Base-by-base conservation (phyloP, 2,113 vertebrate species). In the Marmota monax region DNA sequence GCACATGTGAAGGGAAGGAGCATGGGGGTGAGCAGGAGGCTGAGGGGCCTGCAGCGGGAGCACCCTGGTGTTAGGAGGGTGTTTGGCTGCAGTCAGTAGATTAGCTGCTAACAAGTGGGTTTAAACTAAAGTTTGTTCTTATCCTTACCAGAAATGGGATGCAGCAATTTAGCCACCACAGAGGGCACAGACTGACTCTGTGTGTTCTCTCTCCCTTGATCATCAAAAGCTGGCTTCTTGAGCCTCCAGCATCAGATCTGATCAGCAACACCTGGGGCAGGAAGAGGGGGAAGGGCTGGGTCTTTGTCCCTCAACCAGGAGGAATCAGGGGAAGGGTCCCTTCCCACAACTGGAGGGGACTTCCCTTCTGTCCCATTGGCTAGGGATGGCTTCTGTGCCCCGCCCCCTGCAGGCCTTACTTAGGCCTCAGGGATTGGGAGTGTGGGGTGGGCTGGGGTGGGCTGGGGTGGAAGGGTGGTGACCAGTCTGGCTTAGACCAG, bases 31-130 rank as follows among this genome's bases (percentile, higher is more conserved):
- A 42, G 4, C 0, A 8, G n/a, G 48, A 37, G 48, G 27, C 14
- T 37, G 0, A 32, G 8, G 45, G 6, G 2, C 29, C 12, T 1
- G 1, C 3, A 4, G n/a, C 0, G 8, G 29, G 32, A 76, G 32
- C 65, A n/a, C 18, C 25, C 70, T 86, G 29, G 34, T 14, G 6
- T 29, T 23, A 80, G 18, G 4, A 34, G 4, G 48, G 29, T 14
- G 17, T 42, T 32, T 4, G 20, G 79, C 9, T 65, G 53, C n/a
- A 39, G 18, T 22, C 34, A 27, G 18, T 77, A 58, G 51, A 8
- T 79, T 17, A 72, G n/a, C 37, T 29, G 58, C 2, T 18, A 70
- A 70, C 20, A 86, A 48, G 42, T 67, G 34, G n/a, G 16, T 51
- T 39, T 72, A 56, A 90, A 17, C 42, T 51, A 37, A 48, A 70